phyloP scores from a whole-genome alignment of 2,113 vertebrate genomes.

The Phylloscopus trochilus region DNA sequence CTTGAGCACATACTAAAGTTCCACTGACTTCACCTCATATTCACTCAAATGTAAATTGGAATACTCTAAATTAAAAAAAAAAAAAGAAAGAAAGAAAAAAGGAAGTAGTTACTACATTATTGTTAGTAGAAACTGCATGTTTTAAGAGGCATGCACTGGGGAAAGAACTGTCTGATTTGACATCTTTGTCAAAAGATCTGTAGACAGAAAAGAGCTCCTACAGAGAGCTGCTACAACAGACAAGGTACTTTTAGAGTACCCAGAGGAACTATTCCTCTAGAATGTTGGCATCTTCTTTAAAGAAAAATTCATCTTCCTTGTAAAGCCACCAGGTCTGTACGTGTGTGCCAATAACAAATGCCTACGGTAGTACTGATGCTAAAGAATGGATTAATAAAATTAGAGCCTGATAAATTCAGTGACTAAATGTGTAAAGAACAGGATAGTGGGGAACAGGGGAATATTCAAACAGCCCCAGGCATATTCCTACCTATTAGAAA shows the following conservation, averaged over 20 bases:
- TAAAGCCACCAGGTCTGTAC: neutral
- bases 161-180: neutral
- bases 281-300: neutral
- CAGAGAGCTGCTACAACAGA: neutral
- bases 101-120: neutral
- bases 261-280: neutral
- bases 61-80: neutral
- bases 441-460: neutral
- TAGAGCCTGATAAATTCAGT: neutral
- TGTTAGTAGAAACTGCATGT: neutral
- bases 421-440: neutral
- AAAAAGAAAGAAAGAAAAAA: neutral
- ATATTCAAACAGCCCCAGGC: neutral
- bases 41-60: neutral
- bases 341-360: conserved; percentile 15
- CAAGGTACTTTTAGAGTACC: neutral
- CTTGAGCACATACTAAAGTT: neutral
- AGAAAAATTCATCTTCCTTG: conserved; percentile 34
- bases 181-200: neutral
- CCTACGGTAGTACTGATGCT: neutral
- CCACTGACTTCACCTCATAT: neutral
- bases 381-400: neutral
- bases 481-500: neutral
- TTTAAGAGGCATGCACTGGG: neutral
- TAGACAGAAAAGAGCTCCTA: neutral